Evolutionary conservation across 1,140 invertebrate species (phyloP).

Genomic region (Phocides pigmalion): DNA sequence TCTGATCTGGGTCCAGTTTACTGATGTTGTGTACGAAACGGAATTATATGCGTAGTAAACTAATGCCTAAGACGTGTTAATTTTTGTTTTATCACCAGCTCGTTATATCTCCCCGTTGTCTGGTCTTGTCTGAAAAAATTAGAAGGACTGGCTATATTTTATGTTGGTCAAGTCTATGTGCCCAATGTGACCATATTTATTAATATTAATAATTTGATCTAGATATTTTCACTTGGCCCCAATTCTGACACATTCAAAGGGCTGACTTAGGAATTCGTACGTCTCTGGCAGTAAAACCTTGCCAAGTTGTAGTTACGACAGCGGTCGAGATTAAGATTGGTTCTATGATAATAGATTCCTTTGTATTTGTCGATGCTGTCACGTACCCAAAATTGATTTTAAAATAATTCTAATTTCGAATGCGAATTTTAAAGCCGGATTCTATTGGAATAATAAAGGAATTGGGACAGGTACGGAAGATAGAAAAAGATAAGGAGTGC

Average conservation of each 20-base stretch:
- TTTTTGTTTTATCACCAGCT: no score
- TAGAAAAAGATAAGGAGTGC: background rate
- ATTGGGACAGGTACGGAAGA: background rate
- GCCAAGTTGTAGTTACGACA: conserved; percentile 5
- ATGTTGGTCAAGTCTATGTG: no score
- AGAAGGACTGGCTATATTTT: no score
- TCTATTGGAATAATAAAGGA: conserved; percentile 1
- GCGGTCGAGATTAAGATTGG: conserved; percentile 18
- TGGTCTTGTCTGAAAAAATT: no score
- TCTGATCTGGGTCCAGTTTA: no score
- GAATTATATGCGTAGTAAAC: no score
- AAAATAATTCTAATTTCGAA: conserved; percentile 9
- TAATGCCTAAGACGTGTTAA: no score
- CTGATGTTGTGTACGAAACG: no score
- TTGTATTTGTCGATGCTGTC: conserved; percentile 34
- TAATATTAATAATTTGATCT: no score
- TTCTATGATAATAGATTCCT: conserved; percentile 42
- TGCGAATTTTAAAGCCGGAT: background rate
- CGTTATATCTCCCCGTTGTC: no score
- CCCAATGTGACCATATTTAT: no score
- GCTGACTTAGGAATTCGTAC: conserved; percentile 2
- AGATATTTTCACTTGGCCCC: background rate
- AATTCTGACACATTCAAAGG: conserved; percentile 1
- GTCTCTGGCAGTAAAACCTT: background rate
- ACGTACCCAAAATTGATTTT: conserved; percentile 1